Evolutionary conservation across 1,140 invertebrate genomes (phyloP), one percentile per base, ranked within the genome.

Genomic region (Drosophila mauritiana): DNA sequence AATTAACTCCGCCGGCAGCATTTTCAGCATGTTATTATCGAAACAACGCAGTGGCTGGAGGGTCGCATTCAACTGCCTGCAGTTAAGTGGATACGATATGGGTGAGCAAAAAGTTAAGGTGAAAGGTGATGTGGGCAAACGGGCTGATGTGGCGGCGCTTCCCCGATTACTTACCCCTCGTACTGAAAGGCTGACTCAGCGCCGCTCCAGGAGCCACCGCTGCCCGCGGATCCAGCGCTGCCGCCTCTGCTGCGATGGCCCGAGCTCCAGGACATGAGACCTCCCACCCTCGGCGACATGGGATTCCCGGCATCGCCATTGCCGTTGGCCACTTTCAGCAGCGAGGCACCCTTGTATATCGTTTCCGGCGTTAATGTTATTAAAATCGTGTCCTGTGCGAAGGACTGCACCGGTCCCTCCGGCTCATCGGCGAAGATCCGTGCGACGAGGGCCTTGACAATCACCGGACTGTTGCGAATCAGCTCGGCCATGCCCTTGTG

Each of bases 281-380:
- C 68, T 5, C 42, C 79, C 27, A 51, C 37, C 17, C 52, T 48
- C 48, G 36, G 42, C 31, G 49, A 55, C 37, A 63, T 45, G 34
- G 49, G 17, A 31, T 56, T 59, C 15, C 25, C 45, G 22, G 53
- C 46, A 11, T 51, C 73, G 25, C 40, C 57, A 1, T 55, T 64
- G 12, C 80, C 72, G 27, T 77, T 83, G 61, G 89, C 68, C 58
- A 89, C 72, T 77, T 92, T 92, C 36, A 92, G 69, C 43, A 91
- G 53, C 53, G 91, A 92, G 11, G 91, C 89, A n/a, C 91, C 91
- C 78, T 92, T 92, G 86, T 92, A 92, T 77, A 92, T 91, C 49
- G 91, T 92, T 79, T 90, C 91, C 56, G 91, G 91, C 76, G 91
- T 92, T 83, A 92, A 90, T 83, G 91, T 92, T 84, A 92, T 92